Conservation (phyloP, 2,888 invertebrate genomes). For the Dusona sp. region DNA sequence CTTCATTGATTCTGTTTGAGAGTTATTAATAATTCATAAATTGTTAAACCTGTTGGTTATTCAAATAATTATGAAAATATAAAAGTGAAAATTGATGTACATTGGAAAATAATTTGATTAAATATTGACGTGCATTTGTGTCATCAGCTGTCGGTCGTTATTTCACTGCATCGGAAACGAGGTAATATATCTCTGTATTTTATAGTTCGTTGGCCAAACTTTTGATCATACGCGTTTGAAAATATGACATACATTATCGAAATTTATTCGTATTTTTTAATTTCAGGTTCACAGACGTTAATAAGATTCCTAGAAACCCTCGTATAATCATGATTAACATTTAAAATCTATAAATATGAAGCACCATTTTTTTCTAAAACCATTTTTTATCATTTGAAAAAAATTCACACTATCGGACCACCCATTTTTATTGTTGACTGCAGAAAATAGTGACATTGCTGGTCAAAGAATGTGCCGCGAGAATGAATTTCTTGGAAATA, state of each 20-base stretch:
- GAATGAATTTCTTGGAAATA: slow-evolving; percentile 39
- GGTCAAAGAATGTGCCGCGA: slow-evolving; percentile 58
- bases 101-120: slow-evolving; percentile 4
- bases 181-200: not conserved
- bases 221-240: not conserved
- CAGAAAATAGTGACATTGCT: slow-evolving; percentile 6
- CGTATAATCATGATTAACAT: too few species aligned
- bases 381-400: not conserved
- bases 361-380: not conserved
- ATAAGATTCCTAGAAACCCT: not conserved
- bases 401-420: not conserved
- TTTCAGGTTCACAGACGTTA: too few species aligned
- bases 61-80: not conserved
- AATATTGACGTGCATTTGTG: not conserved
- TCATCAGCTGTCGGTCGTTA: not conserved
- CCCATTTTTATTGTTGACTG: not conserved
- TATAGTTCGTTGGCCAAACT: not conserved
- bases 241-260: not conserved
- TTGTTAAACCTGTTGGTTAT: not conserved
- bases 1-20: slow-evolving; percentile 11
- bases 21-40: not conserved
- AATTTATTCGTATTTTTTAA: not conserved
- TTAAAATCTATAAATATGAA: not conserved
- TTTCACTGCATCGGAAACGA: not conserved
- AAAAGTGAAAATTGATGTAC: not conserved